phyloP scores from a whole-genome alignment of 2,888 invertebrate species.

The Parnassius orleans region DNA sequence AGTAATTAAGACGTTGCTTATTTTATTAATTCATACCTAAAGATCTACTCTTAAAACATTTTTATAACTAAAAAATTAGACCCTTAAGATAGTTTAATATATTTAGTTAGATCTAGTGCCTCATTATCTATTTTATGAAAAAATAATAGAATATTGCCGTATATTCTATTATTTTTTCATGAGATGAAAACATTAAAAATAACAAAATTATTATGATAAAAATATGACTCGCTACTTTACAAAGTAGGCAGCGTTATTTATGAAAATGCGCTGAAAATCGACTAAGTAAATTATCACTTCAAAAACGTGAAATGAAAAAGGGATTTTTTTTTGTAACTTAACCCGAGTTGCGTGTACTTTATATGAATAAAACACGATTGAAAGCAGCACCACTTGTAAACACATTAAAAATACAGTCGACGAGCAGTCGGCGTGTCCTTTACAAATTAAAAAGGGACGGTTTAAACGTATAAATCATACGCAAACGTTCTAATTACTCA shows the following conservation, averaged over 20 bases:
- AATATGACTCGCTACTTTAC: too few relatives aligned
- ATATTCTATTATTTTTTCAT: too few relatives aligned
- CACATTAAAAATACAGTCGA: conserved; percentile 38
- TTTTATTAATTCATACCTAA: too few relatives aligned
- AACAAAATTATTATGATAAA: too few relatives aligned
- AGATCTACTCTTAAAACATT: too few relatives aligned
- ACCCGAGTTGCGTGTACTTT: conserved; percentile 17
- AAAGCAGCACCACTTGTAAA: conserved; percentile 47
- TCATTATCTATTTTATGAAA: too few relatives aligned
- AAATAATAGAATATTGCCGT: too few relatives aligned
- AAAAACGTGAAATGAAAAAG: conserved; percentile 14
- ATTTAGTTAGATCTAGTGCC: too few relatives aligned
- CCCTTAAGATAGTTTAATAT: too few relatives aligned
- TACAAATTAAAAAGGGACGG: conserved; percentile 55
- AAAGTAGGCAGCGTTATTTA: background rate
- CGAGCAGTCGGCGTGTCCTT: conserved; percentile 40
- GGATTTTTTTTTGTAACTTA: conserved; percentile 16
- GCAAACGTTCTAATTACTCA: conserved; percentile 67
- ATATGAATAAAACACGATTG: conserved; percentile 36
- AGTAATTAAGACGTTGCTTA: too few relatives aligned
- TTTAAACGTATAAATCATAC: conserved; percentile 55
- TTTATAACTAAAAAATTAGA: too few relatives aligned
- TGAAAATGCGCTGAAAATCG: conserved; percentile 3
- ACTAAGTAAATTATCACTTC: conserved; percentile 15
- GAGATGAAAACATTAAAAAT: too few relatives aligned